Evolutionary conservation across 2,888 invertebrate species (phyloP).

Genomic region (Enchytraeus crypticus): DNA sequence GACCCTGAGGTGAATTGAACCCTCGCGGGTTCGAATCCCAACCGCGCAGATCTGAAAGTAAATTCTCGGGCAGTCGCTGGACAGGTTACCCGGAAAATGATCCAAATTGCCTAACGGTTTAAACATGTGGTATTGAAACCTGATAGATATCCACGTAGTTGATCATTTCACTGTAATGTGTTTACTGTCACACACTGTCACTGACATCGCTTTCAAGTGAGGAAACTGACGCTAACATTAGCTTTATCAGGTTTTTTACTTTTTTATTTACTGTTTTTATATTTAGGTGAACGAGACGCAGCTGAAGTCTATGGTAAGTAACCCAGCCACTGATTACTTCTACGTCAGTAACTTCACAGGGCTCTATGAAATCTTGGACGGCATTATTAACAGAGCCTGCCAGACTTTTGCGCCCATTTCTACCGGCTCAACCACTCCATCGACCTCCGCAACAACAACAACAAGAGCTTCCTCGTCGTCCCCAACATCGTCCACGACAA

Average conservation of each 20-base stretch:
- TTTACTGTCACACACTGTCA: too few species aligned
- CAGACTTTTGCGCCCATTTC: not conserved
- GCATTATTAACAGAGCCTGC: not conserved
- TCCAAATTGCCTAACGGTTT: too few species aligned
- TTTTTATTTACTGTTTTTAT: not conserved
- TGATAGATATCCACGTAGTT: too few species aligned
- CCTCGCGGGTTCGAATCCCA: too few species aligned
- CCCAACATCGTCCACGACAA: not conserved
- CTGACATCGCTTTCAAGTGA: too few species aligned
- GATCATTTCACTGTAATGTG: too few species aligned
- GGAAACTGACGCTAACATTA: too few species aligned
- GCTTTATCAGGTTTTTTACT: not conserved
- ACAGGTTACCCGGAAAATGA: too few species aligned
- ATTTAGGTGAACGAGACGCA: not conserved
- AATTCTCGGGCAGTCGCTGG: too few species aligned
- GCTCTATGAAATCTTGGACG: not conserved
- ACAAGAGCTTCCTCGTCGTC: not conserved
- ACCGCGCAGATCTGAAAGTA: too few species aligned
- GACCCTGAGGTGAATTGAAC: too few species aligned
- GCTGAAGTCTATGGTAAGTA: not conserved
- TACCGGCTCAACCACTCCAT: not conserved
- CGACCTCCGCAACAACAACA: not conserved
- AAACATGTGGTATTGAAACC: too few species aligned
- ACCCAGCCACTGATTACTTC: conserved; percentile 4
- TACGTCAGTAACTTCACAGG: not conserved